Conservation (phyloP, 2,113 vertebrate genomes). For the Atherinomorus stipes region DNA sequence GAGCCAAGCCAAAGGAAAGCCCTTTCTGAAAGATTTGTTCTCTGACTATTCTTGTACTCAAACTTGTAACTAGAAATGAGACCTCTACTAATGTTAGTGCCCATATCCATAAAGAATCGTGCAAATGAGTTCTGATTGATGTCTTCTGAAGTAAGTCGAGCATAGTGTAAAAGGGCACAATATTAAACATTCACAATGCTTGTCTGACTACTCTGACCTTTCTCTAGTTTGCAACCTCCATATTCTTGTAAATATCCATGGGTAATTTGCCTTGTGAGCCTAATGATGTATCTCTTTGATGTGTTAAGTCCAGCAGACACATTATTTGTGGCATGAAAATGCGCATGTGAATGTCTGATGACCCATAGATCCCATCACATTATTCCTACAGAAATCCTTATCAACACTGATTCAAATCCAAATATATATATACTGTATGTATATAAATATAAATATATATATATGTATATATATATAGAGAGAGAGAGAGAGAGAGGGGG, state of each 20-base stretch:
- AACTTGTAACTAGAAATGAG: background rate
- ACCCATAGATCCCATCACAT: constrained; percentile 38
- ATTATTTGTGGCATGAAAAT: constrained; percentile 56
- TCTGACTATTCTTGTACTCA: background rate
- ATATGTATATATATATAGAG: background rate
- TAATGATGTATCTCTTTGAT: constrained; percentile 68
- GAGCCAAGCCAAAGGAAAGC: too few relatives aligned
- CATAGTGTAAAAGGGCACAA: constrained; percentile 65
- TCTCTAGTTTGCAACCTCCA: constrained; percentile 63
- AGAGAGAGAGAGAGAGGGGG: too few relatives aligned
- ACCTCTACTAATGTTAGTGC: constrained; percentile 14
- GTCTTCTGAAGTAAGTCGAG: constrained; percentile 51
- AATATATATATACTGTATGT: background rate
- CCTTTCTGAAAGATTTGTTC: background rate
- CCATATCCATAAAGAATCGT: constrained; percentile 26
- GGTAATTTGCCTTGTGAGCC: constrained; percentile 66
- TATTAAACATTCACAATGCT: constrained; percentile 69
- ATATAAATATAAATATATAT: background rate
- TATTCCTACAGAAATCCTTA: constrained; percentile 23
- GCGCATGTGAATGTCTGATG: constrained; percentile 62
- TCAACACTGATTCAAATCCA: constrained; percentile 27
- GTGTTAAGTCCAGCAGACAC: constrained; percentile 57
- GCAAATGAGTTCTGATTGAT: constrained; percentile 49
- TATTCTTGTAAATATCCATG: constrained; percentile 63
- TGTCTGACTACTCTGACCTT: constrained; percentile 71